Percentiles rank a stretch among this genome's conserved stretches.
Conservation (phyloP, 2,113 vertebrate genomes). For the Sapayoa aenigma region DNA sequence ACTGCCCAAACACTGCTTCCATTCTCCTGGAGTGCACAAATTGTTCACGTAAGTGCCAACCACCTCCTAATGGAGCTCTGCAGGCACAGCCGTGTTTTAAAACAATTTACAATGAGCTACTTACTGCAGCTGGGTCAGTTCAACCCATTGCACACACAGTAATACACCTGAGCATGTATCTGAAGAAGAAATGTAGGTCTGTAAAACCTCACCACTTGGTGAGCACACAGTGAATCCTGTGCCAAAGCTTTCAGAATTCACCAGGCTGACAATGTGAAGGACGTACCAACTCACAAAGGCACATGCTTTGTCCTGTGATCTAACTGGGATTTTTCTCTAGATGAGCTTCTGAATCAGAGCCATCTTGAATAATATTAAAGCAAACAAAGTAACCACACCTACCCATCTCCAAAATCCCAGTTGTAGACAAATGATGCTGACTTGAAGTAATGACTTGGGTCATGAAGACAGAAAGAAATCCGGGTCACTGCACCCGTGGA, state of each 20-base stretch:
- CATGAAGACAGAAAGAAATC: slow-evolving; percentile 80
- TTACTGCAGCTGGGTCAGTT: not conserved
- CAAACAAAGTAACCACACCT: not conserved
- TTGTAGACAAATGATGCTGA: slow-evolving; percentile 77
- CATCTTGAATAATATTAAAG: not conserved
- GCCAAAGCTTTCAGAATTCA: not conserved
- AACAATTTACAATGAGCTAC: not conserved
- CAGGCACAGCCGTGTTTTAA: not conserved
- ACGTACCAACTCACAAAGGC: not conserved
- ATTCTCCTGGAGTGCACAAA: not conserved
- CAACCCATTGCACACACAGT: not conserved
- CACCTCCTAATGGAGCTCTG: not conserved
- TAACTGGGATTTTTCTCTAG: not conserved
- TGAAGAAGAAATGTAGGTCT: not conserved
- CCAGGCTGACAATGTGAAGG: not conserved
- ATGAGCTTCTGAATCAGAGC: not conserved
- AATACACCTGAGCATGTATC: not conserved
- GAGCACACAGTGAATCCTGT: not conserved
- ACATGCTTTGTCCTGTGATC: not conserved
- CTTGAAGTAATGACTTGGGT: slow-evolving; percentile 79
- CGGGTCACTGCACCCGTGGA: slow-evolving; percentile 69
- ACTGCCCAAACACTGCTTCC: not conserved
- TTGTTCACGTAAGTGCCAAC: not conserved
- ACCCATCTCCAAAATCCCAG: slow-evolving; percentile 90
- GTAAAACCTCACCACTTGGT: not conserved